Evolutionary conservation across 2,888 invertebrate genomes (phyloP), one percentile per base, ranked within the genome.

Genomic region (Heliconius ethilla): DNA sequence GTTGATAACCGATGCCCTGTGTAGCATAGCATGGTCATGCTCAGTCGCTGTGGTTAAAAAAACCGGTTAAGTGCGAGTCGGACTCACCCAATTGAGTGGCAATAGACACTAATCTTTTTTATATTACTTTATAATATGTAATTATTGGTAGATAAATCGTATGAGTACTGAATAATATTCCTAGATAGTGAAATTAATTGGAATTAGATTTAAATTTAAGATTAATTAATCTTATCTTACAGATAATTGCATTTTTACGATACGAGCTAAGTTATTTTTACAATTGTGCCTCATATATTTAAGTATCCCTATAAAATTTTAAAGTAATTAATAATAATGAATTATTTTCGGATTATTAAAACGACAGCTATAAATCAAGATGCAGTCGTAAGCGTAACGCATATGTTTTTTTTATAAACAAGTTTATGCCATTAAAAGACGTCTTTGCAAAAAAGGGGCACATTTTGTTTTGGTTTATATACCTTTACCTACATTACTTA

Each of bases 311-410:
- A 66, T 33, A 65, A 65, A 18, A 29, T 11, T 66, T 66, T 18
- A 66, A 33, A 67, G 33, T 67, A 67, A 37, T 37, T 67, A 67
- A 67, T 67, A 67, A 11, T 37, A 67, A 67, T 37, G 22, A 37
- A 67, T 67, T 70, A 55, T 55, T 55, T 70, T 70, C 18, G 27
- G 18, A 27, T 27, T 70, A 11, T 51, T 51, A 70, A 22, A 51
- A 51, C 22, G 51, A 70, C 37, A 5, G 70, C 51, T 70, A 51
- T 70, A 70, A 70, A 70, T 51, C 70, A 70, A 51, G 45, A 18
- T 10, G 45, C 70, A 51, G 51, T 51, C 51, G 45, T 70, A 51
- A 51, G 27, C 27, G 51, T 51, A 51, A 51, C 51, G 18, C 10
- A 27, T 70, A 27, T 59, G 59, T 59, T 55, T 55, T 70, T 29